These are phyloP conservation scores for Petaurus breviceps DNA, from an alignment of 2,113 vertebrate genomes.

Conservation along the genomic window DNA sequence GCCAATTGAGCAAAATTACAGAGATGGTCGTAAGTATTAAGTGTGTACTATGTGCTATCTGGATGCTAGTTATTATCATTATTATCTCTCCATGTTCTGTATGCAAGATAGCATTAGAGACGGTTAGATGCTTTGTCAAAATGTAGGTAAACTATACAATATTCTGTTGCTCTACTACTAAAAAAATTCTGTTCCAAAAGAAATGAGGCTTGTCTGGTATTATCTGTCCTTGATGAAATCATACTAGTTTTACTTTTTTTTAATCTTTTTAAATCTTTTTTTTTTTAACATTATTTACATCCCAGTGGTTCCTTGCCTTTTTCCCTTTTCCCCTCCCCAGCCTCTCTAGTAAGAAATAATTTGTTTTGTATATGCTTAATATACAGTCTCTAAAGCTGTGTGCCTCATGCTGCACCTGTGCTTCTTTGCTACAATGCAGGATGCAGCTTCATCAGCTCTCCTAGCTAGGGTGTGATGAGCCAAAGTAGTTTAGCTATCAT, in stretches of 20 bases:
- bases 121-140: background rate
- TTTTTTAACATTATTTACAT: background rate
- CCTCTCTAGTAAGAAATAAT: background rate
- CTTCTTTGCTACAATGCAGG: background rate
- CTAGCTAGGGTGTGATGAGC: background rate
- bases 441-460: background rate
- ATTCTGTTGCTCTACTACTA: background rate
- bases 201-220: background rate
- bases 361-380: background rate
- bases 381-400: background rate
- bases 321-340: no score
- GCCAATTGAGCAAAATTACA: background rate
- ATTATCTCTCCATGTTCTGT: background rate
- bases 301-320: background rate
- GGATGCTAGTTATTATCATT: background rate
- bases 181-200: background rate
- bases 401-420: background rate
- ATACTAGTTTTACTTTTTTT: background rate
- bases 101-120: background rate
- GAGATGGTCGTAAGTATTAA: background rate
- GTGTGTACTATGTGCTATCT: background rate
- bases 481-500: slow-evolving; percentile 33
- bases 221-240: background rate
- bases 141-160: no score
- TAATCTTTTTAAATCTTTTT: background rate